These are phyloP conservation scores for Laticauda laticaudata DNA, from an alignment of 2,113 vertebrate genomes.

Conservation along the genomic window DNA sequence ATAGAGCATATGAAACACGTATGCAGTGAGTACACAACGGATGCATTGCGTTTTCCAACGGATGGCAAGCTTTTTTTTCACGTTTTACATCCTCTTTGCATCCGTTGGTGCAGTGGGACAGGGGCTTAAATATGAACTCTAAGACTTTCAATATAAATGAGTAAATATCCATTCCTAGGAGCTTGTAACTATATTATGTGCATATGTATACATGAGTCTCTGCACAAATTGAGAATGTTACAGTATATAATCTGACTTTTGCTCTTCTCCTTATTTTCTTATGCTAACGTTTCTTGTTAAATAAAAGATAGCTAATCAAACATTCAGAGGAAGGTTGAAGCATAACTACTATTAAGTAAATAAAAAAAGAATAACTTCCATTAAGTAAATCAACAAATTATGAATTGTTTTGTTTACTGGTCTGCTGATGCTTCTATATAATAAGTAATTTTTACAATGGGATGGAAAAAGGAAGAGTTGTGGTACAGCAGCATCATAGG, in stretches of 20 bases:
- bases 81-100: too few species aligned
- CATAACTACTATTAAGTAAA: background rate
- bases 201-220: background rate
- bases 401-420: background rate
- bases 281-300: fast-evolving
- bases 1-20: too few species aligned
- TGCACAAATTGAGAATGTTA: background rate
- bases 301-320: background rate
- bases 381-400: background rate
- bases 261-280: background rate
- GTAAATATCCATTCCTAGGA: background rate
- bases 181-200: background rate
- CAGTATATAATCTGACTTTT: background rate
- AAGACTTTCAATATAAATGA: background rate
- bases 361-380: background rate
- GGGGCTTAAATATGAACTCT: background rate
- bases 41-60: too few species aligned
- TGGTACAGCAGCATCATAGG: too few species aligned
- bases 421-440: background rate
- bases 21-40: too few species aligned
- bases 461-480: background rate
- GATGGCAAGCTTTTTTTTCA: too few species aligned
- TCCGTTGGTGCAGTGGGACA: too few species aligned
- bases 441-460: background rate
- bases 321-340: slow-evolving; percentile 24